Evolutionary conservation across 2,797 vertebrate genomes (phyloP).

Genomic region (Falco cherrug): DNA sequence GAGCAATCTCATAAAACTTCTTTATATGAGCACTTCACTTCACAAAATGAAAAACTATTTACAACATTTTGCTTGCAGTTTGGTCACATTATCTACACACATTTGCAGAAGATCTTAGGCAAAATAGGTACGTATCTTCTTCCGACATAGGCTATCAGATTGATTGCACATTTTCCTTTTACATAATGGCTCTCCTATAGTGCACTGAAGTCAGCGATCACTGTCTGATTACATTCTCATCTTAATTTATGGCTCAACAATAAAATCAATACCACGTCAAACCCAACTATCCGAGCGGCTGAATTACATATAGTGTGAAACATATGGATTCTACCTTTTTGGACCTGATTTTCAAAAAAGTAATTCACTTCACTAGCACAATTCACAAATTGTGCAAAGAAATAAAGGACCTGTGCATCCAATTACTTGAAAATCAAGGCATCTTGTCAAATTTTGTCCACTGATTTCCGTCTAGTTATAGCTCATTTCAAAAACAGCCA

Average conservation of each 20-base stretch:
- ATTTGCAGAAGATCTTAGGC: constrained; percentile 63
- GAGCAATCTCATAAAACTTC: constrained; percentile 79
- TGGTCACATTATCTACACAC: constrained; percentile 72
- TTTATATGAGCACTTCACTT: constrained; percentile 78
- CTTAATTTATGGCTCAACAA: constrained; percentile 79
- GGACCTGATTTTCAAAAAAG: constrained; percentile 45
- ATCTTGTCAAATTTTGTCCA: constrained; percentile 53
- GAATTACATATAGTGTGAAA: constrained; percentile 52
- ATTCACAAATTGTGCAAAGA: constrained; percentile 31
- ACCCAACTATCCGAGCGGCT: constrained; percentile 45
- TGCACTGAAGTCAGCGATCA: constrained; percentile 67
- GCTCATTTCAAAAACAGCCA: constrained; percentile 3
- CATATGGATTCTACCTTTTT: constrained; percentile 8
- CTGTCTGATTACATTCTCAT: constrained; percentile 74
- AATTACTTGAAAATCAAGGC: constrained; percentile 54
- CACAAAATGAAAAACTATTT: constrained; percentile 81
- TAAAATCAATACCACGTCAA: constrained; percentile 66
- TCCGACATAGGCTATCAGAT: constrained; percentile 58
- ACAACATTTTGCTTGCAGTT: constrained; percentile 72
- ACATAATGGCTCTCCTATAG: constrained; percentile 61
- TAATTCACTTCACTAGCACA: constrained; percentile 17
- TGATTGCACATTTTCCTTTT: constrained; percentile 67
- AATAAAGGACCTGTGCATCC: constrained; percentile 1
- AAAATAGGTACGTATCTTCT: constrained; percentile 55
- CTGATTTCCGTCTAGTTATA: constrained; percentile 28